A percentile compares a stretch with the other conserved stretches of the same genome.
These are phyloP conservation scores for Lasiurus cinereus DNA, from an alignment of 2,113 vertebrate species.

Conservation along the genomic window DNA sequence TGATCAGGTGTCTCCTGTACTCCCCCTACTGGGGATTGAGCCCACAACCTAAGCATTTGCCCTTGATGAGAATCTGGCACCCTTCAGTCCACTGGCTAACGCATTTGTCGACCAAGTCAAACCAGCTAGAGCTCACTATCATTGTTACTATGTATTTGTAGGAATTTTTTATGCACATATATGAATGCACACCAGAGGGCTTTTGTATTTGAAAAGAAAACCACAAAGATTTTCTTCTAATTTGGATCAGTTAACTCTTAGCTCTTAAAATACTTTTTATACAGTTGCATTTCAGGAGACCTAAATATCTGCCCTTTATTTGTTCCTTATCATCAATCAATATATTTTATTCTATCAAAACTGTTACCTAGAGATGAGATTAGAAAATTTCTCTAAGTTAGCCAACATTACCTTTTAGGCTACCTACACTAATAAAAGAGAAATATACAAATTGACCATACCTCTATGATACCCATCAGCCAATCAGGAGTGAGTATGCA, in stretches of 20 bases:
- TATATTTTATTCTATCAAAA: background rate
- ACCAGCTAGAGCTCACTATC: background rate
- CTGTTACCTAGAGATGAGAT: background rate
- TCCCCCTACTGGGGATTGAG: too few relatives aligned
- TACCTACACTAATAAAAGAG: background rate
- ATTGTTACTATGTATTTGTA: background rate
- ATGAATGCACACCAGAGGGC: background rate
- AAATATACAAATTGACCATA: too few relatives aligned
- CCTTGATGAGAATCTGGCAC: too few relatives aligned
- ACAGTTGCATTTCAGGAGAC: background rate
- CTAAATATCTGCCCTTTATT: background rate
- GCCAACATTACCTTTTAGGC: slow-evolving; percentile 4
- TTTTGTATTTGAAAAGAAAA: slow-evolving; percentile 38
- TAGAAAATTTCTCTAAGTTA: slow-evolving; percentile 22
- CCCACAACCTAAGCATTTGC: too few relatives aligned
- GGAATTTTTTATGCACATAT: background rate
- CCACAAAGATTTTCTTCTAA: background rate
- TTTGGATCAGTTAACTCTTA: slow-evolving; percentile 24
- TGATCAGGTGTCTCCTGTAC: too few relatives aligned
- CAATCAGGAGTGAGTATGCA: too few relatives aligned
- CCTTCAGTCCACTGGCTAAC: too few relatives aligned
- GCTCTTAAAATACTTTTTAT: slow-evolving; percentile 17
- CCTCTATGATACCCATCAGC: too few relatives aligned
- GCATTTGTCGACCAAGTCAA: too few relatives aligned
- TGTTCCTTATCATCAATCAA: background rate